Conservation (phyloP, 2,888 invertebrate genomes). For the Chaitophorus viminalis region DNA sequence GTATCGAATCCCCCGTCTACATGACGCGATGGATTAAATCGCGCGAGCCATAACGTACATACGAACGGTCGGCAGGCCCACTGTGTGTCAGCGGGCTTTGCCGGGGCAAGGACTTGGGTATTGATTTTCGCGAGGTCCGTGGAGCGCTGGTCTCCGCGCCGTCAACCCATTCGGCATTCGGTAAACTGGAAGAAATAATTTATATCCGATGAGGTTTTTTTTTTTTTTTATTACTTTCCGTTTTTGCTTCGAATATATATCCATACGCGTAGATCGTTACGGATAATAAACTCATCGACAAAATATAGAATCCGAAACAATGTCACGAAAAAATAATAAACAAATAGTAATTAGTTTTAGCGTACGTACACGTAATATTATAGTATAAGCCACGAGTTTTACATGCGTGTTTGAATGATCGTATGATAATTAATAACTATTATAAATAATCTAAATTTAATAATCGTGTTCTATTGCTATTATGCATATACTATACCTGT, state of each 20-base stretch:
- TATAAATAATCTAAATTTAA: no score
- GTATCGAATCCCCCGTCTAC: not conserved
- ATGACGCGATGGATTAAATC: not conserved
- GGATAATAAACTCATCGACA: no score
- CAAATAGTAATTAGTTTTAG: no score
- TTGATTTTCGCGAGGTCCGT: constrained; percentile 41
- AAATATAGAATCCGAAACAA: no score
- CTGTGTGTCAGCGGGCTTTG: constrained; percentile 5
- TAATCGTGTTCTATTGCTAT: no score
- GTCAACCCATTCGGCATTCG: constrained; percentile 8
- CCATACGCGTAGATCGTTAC: no score
- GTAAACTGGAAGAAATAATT: constrained; percentile 14
- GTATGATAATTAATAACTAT: no score
- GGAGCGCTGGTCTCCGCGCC: constrained; percentile 36
- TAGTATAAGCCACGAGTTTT: no score
- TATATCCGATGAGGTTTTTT: not conserved
- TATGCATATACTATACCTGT: no score
- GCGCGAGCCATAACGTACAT: not conserved
- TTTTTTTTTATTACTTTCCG: not conserved
- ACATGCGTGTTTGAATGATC: no score
- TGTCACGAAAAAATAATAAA: no score
- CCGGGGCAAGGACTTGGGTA: constrained; percentile 42
- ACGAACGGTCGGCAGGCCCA: not conserved
- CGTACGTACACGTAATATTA: no score
- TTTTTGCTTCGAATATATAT: not conserved